Base-by-base conservation (phyloP, 2,888 invertebrate species). In the Acanthosepion esculentum region DNA sequence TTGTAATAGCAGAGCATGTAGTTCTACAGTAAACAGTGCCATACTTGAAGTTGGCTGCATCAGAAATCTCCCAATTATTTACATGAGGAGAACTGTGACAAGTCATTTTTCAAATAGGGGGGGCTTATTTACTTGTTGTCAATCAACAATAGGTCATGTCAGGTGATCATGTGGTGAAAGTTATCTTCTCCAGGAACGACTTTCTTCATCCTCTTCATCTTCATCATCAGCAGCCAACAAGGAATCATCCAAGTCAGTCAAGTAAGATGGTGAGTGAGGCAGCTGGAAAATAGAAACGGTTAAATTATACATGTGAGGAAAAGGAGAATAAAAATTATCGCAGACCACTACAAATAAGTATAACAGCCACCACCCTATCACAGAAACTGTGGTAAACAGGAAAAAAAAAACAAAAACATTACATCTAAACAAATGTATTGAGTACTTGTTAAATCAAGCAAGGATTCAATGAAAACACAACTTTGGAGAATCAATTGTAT, bases 171-270 rank as follows among this genome's bases (percentile, higher is more conserved):
- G n/a, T 91, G n/a, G 78, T 29, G 78, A n/a, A 78, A 78, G 78
- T 96, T 95, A 97, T 95, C 99, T 99, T 95, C 99, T 98, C 99
- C 99, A 99, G 53, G 99, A 98, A 96, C 99, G 98, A 96, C 98
- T 98, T 97, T 98, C 98, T 92, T 98, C 98, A 95, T 98, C 98
- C 94, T 98, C 98, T 29, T 99, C 98, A 93, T 99, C 99, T 94
- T 99, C 99, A 95, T 99, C 99, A 96, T 99, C 98, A 96, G 98
- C 98, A 96, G 98, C 98, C 96, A 98, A 98, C 26, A 99, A 98
- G 48, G 98, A 98, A 53, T 96, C 97, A 94, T 96, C 95, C 48
- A 93, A 92, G 29, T 92, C 92, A 50, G 92, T 92, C 48, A 48
- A 26, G 29, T 92, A 33, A 48, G 50, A 50, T 48, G 92, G 92